Evolutionary conservation across 2,888 invertebrate species (phyloP).

Genomic region (Girardia tigrina): DNA sequence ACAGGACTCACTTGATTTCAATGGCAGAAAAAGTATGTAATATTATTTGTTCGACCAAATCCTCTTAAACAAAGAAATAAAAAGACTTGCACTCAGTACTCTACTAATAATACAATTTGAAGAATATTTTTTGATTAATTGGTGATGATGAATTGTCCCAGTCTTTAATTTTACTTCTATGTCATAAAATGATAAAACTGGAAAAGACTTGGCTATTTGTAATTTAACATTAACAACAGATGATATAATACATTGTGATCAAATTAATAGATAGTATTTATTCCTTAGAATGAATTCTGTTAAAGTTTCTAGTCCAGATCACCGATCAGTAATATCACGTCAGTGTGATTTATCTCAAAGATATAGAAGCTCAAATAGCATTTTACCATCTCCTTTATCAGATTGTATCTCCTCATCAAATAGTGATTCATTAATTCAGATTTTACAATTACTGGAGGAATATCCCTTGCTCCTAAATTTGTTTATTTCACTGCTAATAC

Average conservation of each 20-base stretch:
- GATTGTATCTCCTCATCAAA: not conserved
- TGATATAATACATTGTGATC: slow-evolving; percentile 6
- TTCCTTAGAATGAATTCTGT: not conserved
- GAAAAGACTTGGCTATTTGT: not conserved
- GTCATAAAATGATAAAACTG: slow-evolving; percentile 14
- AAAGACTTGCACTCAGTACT: not conserved
- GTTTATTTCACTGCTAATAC: not conserved
- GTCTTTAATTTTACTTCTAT: not conserved
- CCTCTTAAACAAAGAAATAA: not conserved
- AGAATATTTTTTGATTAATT: not conserved
- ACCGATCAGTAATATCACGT: not conserved
- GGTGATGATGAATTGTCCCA: not conserved
- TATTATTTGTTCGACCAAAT: slow-evolving; percentile 10
- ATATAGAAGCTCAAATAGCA: not conserved
- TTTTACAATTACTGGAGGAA: not conserved
- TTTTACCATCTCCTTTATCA: slow-evolving; percentile 13
- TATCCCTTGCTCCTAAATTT: not conserved
- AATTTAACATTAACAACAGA: not conserved
- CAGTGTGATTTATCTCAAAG: not conserved
- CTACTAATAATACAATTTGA: not conserved
- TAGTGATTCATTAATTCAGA: not conserved
- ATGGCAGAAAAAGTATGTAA: too few relatives aligned
- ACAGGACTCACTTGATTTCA: too few relatives aligned
- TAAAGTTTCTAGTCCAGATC: not conserved
- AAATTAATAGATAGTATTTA: not conserved